These are phyloP conservation scores for Solen grandis DNA, from an alignment of 1,140 invertebrate species.

Conservation along the genomic window DNA sequence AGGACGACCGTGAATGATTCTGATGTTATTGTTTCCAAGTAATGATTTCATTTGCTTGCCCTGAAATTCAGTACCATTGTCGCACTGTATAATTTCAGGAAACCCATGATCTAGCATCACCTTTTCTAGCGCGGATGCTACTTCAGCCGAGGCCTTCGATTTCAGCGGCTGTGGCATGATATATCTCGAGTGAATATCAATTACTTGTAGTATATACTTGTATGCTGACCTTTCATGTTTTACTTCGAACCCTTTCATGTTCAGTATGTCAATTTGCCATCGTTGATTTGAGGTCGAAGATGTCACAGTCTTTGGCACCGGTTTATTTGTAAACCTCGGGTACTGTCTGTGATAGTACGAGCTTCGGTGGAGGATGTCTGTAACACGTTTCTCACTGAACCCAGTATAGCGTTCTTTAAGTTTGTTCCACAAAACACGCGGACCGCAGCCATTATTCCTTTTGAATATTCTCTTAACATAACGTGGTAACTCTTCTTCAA, in stretches of 20 bases:
- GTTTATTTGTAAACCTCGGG: slow-evolving; percentile 24
- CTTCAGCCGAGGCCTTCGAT: slow-evolving; percentile 22
- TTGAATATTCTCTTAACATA: background rate
- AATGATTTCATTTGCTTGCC: background rate
- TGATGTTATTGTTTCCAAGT: slow-evolving; percentile 1
- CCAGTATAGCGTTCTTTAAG: slow-evolving; percentile 12
- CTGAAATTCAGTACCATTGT: slow-evolving; percentile 17
- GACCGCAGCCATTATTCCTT: background rate
- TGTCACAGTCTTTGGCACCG: slow-evolving; percentile 16
- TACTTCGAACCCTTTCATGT: slow-evolving; percentile 10
- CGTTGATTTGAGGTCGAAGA: background rate
- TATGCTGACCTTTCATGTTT: slow-evolving; percentile 3
- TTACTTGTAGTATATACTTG: slow-evolving; percentile 17
- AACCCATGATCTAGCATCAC: slow-evolving; percentile 17
- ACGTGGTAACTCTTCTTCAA: background rate
- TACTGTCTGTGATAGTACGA: slow-evolving; percentile 7
- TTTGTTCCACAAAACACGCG: slow-evolving; percentile 18
- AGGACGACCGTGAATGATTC: slow-evolving; percentile 9
- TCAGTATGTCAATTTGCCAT: slow-evolving; percentile 34
- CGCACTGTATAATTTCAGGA: slow-evolving; percentile 8
- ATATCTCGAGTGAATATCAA: slow-evolving; percentile 15
- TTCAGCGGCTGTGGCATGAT: slow-evolving; percentile 23
- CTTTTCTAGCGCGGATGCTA: slow-evolving; percentile 15
- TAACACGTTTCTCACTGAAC: slow-evolving; percentile 17
- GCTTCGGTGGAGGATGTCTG: slow-evolving; percentile 1